Evolutionary conservation across 1,140 invertebrate species (phyloP).

Genomic region (Cotesia glomerata): DNA sequence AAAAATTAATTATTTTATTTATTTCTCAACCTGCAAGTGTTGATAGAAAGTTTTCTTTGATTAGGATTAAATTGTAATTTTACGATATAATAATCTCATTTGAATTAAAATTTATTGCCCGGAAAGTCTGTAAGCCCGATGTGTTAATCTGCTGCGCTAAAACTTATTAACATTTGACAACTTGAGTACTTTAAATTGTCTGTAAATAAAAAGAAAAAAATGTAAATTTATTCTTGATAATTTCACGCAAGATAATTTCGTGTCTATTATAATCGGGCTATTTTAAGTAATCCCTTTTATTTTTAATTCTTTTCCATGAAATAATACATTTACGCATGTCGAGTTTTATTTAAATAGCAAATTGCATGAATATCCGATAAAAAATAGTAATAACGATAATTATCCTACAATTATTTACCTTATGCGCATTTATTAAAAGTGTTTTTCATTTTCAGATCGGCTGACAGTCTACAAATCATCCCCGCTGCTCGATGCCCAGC

Average conservation of each 20-base stretch:
- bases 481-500: too few species aligned
- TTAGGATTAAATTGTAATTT: slow-evolving; percentile 5
- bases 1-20: too few species aligned
- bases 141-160: background rate
- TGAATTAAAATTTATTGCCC: slow-evolving; percentile 10
- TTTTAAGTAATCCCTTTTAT: too few species aligned
- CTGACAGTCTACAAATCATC: background rate
- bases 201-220: background rate
- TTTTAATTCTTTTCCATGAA: too few species aligned
- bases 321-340: too few species aligned
- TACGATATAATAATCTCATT: background rate
- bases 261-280: too few species aligned
- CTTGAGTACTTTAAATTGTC: background rate
- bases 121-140: background rate
- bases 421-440: background rate
- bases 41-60: background rate
- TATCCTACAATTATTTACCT: background rate
- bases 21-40: background rate
- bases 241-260: too few species aligned
- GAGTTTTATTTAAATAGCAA: too few species aligned
- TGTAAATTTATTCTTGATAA: background rate
- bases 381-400: background rate
- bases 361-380: background rate
- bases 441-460: background rate
- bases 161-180: slow-evolving; percentile 15